Evolutionary conservation across 2,888 invertebrate genomes (phyloP), one percentile per base, ranked within the genome.

Genomic region (Gandaritis pyraliata): DNA sequence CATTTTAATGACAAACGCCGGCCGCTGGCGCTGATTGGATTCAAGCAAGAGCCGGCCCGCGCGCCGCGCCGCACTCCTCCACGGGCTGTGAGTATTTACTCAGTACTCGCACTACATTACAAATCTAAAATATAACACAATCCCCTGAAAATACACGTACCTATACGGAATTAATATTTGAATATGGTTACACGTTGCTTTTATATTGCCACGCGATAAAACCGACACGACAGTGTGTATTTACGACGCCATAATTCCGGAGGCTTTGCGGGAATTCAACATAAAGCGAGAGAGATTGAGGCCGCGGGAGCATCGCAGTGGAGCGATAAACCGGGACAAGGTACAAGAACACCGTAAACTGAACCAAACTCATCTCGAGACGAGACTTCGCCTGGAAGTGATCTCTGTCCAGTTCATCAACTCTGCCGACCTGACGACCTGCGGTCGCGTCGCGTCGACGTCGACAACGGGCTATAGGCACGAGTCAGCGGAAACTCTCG

Each of bases 1-100:
- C 76, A 81, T 85, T 78, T 74, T 76, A 81, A 83, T 70, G 64
- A 65, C 60, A 69, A 67, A 69, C 64, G 67, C 55, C 58, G 52
- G 45, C 55, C 60, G 64, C 59, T 68, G 68, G 63, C 60, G 64
- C 59, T 68, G 68, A 65, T 66, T 68, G 66, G 64, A 61, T 61
- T 53, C 47, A 18, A 53, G 51, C 51, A 39, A 36, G 50, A 46
- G 43, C 43, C 49, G 56, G 18, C 39, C 49, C 53, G 43, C 18
- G 36, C n/a, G n/a, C n/a, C n/a, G n/a, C n/a, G n/a, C n/a, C n/a
- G n/a, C n/a, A 39, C 15, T 15, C 58, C 51, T 49, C 30, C 16
- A 12, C 48, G 48, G 39, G 47, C 49, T 43, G 48, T 46, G 38
- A n/a, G n/a, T n/a, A n/a, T n/a, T n/a, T n/a, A n/a, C n/a, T n/a